These are phyloP conservation scores for Pyxicephalus adspersus DNA, from an alignment of 2,113 vertebrate species.

Conservation along the genomic window DNA sequence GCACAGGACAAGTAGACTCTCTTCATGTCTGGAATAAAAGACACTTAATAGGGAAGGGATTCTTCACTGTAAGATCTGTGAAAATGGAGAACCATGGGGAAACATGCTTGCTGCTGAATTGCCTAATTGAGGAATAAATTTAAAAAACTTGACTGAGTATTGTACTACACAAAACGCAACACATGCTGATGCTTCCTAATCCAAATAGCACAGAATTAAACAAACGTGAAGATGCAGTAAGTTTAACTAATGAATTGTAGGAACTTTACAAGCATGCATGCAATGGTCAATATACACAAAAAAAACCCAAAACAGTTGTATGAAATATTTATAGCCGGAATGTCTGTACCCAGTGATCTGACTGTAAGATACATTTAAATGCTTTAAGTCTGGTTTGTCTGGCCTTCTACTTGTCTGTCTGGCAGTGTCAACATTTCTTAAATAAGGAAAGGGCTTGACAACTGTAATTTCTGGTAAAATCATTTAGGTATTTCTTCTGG, in stretches of 20 bases:
- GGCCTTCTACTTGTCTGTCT: conserved; percentile 34
- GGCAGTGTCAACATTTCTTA: conserved; percentile 23
- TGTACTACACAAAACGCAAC: background rate
- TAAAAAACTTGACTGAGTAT: background rate
- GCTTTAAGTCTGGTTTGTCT: conserved; percentile 12
- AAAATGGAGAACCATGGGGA: too few species aligned
- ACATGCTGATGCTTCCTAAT: background rate
- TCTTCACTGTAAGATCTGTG: too few species aligned
- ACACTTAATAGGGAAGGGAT: too few species aligned
- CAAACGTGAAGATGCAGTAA: background rate
- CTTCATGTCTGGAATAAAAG: too few species aligned
- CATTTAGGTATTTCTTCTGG: conserved; percentile 44
- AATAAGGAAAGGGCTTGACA: conserved; percentile 24
- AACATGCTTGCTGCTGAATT: too few species aligned
- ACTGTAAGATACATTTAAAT: conserved; percentile 15
- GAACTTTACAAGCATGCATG: background rate
- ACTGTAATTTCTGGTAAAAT: conserved; percentile 42
- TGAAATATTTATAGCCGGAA: background rate
- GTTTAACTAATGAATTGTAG: background rate
- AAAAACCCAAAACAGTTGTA: background rate
- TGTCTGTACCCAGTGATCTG: background rate
- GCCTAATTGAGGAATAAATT: too few species aligned
- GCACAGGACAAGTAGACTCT: too few species aligned
- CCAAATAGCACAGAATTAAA: background rate
- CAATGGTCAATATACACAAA: background rate